phyloP scores from a whole-genome alignment of 2,797 vertebrate species.

The Sparus aurata region DNA sequence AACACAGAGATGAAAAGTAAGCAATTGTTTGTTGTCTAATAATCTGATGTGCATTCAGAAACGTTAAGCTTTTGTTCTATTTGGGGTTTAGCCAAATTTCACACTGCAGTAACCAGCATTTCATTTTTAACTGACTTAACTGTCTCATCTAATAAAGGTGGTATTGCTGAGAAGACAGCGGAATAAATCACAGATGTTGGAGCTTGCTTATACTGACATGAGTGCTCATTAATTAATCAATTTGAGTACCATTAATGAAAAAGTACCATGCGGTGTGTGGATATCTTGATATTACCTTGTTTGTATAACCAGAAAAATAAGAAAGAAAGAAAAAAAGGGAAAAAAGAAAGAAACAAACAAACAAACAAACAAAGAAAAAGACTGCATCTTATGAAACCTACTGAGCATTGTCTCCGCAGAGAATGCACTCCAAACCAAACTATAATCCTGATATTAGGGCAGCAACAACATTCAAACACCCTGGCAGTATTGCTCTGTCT shows the following conservation, averaged over 20 bases:
- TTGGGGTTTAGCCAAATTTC: neutral
- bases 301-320: neutral
- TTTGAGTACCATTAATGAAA: neutral
- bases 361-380: no score
- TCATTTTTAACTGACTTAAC: slow-evolving; percentile 2
- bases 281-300: slow-evolving; percentile 5
- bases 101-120: neutral
- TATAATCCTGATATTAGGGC: neutral
- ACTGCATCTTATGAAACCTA: neutral
- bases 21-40: neutral
- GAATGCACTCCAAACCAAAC: neutral
- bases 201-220: neutral
- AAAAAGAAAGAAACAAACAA: no score
- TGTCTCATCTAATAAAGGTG: neutral
- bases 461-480: neutral
- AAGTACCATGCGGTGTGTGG: neutral
- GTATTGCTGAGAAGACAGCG: neutral
- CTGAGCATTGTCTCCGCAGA: neutral
- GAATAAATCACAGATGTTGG: neutral
- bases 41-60: neutral
- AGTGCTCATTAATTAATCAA: slow-evolving; percentile 17
- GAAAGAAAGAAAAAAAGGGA: no score
- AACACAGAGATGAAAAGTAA: neutral
- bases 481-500: neutral
- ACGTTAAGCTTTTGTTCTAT: neutral